Conservation (phyloP, 1,140 invertebrate species). For the Hylyphantes graminicola region DNA sequence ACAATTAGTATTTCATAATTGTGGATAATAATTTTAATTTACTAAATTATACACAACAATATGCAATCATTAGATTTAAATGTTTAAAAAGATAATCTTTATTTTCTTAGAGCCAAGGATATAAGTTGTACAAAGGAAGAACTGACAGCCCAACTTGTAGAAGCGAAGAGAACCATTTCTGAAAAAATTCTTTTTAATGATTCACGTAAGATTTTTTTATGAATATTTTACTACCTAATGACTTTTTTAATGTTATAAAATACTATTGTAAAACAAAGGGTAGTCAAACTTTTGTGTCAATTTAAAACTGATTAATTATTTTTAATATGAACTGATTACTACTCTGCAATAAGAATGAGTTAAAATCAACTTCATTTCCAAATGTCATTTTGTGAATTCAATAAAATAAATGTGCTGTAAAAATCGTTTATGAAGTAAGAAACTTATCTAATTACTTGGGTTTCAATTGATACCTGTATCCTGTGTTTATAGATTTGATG, state of each 20-base stretch:
- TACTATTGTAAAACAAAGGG: not conserved
- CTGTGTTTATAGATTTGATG: too few relatives aligned
- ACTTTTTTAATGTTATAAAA: not conserved
- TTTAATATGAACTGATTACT: too few relatives aligned
- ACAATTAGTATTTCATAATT: not conserved
- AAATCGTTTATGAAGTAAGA: too few relatives aligned
- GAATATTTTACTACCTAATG: too few relatives aligned
- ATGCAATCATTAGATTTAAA: not conserved
- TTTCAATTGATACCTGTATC: too few relatives aligned
- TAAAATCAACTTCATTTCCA: too few relatives aligned
- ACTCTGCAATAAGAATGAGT: too few relatives aligned
- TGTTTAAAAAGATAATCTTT: not conserved
- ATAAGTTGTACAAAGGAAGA: slow-evolving; percentile 15
- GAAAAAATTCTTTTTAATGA: slow-evolving; percentile 53
- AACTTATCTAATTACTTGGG: too few relatives aligned
- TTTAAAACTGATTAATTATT: too few relatives aligned
- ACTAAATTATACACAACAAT: not conserved
- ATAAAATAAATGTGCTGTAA: too few relatives aligned
- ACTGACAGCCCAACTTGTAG: slow-evolving; percentile 12
- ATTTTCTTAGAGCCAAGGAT: slow-evolving; percentile 31
- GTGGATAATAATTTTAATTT: not conserved
- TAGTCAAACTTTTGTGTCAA: too few relatives aligned
- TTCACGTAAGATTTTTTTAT: slow-evolving; percentile 15
- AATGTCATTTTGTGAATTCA: too few relatives aligned
- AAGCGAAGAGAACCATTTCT: slow-evolving; percentile 27